Conservation (phyloP, 2,888 invertebrate genomes). For the Deroplatys truncata region DNA sequence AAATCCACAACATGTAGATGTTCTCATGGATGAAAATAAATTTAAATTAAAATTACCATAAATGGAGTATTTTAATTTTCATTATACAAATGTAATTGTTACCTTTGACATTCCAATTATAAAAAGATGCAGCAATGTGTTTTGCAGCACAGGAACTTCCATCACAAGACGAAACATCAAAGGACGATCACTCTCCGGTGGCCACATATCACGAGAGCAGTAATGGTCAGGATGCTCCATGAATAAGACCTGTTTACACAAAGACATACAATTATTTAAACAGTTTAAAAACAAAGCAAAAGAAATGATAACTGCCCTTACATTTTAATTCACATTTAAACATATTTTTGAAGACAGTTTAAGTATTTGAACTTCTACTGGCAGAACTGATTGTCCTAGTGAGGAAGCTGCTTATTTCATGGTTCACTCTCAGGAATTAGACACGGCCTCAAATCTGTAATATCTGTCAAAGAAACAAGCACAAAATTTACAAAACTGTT, state of each 20-base stretch:
- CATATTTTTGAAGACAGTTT: no score
- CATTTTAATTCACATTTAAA: no score
- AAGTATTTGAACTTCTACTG: no score
- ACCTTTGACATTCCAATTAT: conserved; percentile 59
- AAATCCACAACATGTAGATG: no score
- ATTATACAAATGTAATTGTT: background rate
- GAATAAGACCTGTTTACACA: conserved; percentile 54
- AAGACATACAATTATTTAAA: background rate
- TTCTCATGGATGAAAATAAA: no score
- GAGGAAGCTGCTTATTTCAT: no score
- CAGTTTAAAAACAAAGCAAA: background rate
- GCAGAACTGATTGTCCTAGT: no score
- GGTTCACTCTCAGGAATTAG: no score
- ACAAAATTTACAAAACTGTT: no score
- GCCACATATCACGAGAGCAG: conserved; percentile 77
- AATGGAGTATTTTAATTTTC: background rate
- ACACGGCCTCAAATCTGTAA: no score
- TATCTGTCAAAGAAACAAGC: no score
- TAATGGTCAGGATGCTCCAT: conserved; percentile 76
- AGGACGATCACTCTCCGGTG: conserved; percentile 82
- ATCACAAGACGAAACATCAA: conserved; percentile 73
- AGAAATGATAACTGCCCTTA: background rate
- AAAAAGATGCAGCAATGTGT: conserved; percentile 75
- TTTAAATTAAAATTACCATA: no score
- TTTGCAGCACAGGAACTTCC: conserved; percentile 85